Conservation (phyloP, 2,888 invertebrate genomes). For the Pomacea canaliculata region DNA sequence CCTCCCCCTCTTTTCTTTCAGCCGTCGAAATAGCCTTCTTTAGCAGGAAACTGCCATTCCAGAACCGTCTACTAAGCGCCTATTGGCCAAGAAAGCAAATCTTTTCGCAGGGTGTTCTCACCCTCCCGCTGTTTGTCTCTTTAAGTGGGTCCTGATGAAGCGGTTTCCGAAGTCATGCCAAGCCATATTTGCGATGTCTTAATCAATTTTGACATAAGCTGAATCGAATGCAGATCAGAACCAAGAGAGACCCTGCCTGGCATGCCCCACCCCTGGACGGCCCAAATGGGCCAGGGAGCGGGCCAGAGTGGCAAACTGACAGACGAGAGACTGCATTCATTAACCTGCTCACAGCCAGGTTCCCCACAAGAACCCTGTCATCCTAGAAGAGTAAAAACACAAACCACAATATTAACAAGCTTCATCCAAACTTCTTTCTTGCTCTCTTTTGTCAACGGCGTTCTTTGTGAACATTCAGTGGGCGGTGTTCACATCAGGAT, state of each 20-base stretch:
- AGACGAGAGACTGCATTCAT: conserved; percentile 16
- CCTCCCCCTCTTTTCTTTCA: no score
- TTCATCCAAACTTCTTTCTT: no score
- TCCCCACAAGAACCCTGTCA: no score
- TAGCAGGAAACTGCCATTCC: conserved; percentile 14
- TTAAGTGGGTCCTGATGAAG: conserved; percentile 25
- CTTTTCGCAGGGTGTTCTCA: not conserved
- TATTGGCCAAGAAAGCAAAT: not conserved
- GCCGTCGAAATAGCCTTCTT: not conserved
- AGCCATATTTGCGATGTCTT: conserved; percentile 20
- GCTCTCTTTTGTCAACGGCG: no score
- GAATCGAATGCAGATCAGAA: conserved; percentile 20
- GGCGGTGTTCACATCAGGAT: no score
- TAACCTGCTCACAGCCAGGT: conserved; percentile 2
- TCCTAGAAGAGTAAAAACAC: no score
- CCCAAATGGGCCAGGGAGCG: conserved; percentile 2
- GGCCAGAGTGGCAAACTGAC: conserved; percentile 11
- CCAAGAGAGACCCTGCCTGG: not conserved
- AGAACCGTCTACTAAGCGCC: no score
- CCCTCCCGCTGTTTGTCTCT: conserved; percentile 23
- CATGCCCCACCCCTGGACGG: not conserved
- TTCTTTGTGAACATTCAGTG: no score
- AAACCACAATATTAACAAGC: no score
- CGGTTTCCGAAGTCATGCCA: conserved; percentile 28
- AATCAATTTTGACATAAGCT: conserved; percentile 27